Evolutionary conservation across 2,888 invertebrate genomes (phyloP).

Genomic region (Corythucha ciliata): DNA sequence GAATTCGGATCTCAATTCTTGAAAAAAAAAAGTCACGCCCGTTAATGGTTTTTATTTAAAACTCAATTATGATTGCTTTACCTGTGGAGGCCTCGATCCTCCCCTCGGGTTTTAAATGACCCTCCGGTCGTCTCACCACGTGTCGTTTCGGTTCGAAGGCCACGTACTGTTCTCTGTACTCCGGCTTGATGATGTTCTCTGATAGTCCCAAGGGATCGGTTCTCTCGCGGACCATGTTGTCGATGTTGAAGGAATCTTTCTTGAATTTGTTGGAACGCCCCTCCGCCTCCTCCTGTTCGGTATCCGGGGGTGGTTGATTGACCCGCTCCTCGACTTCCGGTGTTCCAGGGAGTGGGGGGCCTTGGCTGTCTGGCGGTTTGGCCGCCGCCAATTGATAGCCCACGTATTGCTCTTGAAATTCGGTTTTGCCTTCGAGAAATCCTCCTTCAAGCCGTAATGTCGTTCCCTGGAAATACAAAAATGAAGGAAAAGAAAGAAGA

Average conservation of each 20-base stretch:
- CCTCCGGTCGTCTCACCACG: conserved; percentile 20
- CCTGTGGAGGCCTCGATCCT: conserved; percentile 26
- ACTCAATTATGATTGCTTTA: conserved; percentile 20
- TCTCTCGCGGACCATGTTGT: no score
- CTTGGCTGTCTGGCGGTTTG: no score
- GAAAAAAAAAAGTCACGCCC: no score
- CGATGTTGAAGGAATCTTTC: conserved; percentile 7
- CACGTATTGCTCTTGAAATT: no score
- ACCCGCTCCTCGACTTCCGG: conserved; percentile 13
- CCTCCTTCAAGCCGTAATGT: no score
- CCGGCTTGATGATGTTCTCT: conserved; percentile 16
- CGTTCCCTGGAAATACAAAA: no score
- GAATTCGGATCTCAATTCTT: conserved; percentile 28
- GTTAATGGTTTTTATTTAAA: conserved; percentile 14
- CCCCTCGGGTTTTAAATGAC: conserved; percentile 29
- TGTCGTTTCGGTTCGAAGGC: conserved; percentile 28
- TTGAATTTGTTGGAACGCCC: conserved; percentile 1
- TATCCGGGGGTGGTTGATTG: no score
- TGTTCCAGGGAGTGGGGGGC: no score
- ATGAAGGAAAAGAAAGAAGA: no score
- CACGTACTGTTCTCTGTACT: conserved; percentile 28
- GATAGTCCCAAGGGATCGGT: no score
- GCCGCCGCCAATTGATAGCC: no score
- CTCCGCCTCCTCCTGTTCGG: conserved; percentile 1
- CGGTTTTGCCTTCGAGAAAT: no score